phyloP scores from a whole-genome alignment of 92 coral and sea anemone species.

The Zoanthus solanderi region DNA sequence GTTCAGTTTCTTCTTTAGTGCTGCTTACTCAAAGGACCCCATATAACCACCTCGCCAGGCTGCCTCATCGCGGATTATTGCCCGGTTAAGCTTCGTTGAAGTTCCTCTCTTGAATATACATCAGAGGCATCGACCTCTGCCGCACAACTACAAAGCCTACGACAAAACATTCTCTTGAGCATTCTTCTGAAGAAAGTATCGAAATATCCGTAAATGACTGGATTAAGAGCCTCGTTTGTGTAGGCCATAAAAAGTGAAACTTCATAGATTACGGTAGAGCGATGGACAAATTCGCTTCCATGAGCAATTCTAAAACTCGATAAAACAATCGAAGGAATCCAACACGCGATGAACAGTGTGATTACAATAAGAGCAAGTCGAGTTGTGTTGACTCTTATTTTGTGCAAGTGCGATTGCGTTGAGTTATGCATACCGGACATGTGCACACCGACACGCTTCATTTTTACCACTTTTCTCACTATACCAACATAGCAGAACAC shows the following conservation, averaged over 20 bases:
- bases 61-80: not conserved
- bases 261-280: constrained; percentile 59
- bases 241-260: constrained; percentile 77
- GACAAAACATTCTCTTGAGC: not conserved
- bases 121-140: not conserved
- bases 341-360: constrained; percentile 10
- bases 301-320: constrained; percentile 35
- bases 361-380: constrained; percentile 17
- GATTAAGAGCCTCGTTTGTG: constrained; percentile 75
- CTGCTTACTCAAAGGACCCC: too few relatives aligned
- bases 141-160: not conserved
- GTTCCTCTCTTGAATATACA: not conserved
- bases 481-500: constrained; percentile 74
- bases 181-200: constrained; percentile 36
- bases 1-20: too few relatives aligned
- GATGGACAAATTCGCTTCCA: constrained; percentile 62
- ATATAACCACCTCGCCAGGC: too few relatives aligned
- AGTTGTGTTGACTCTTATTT: constrained; percentile 21
- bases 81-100: not conserved
- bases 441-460: constrained; percentile 53
- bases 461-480: constrained; percentile 41
- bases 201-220: constrained; percentile 64
- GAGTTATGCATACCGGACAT: constrained; percentile 22
- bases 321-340: constrained; percentile 25
- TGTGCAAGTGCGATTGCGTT: constrained; percentile 30